phyloP scores from a whole-genome alignment of 2,797 vertebrate genomes.

The Pelobates cultripes region DNA sequence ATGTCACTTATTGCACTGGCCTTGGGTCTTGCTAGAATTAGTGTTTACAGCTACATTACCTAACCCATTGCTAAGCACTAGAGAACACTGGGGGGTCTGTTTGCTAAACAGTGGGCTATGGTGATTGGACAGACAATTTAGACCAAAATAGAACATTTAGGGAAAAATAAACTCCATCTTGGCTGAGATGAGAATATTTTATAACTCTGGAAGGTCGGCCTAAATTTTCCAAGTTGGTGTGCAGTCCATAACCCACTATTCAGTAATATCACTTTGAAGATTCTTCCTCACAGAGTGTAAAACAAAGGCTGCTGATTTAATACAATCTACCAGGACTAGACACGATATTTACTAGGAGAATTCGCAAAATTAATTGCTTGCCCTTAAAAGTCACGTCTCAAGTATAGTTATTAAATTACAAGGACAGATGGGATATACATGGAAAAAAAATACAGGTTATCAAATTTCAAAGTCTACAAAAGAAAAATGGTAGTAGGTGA shows the following conservation, averaged over 20 bases:
- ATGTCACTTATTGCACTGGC: slow-evolving; percentile 37
- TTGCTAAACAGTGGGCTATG: neutral
- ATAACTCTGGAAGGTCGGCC: no score
- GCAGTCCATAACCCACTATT: no score
- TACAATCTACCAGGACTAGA: neutral
- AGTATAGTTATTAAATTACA: neutral
- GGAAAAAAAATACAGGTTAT: neutral
- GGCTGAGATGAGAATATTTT: no score
- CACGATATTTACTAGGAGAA: neutral
- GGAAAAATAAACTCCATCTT: no score
- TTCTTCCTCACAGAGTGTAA: neutral
- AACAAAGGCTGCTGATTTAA: neutral
- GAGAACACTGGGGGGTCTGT: neutral
- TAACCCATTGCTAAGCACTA: slow-evolving; percentile 2
- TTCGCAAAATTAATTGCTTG: neutral
- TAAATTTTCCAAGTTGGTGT: no score
- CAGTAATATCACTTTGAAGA: no score
- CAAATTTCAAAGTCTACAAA: slow-evolving; percentile 7
- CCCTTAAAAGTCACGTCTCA: neutral
- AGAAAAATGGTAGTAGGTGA: no score
- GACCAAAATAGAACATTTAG: no score
- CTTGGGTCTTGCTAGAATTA: slow-evolving; percentile 13
- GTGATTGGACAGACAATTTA: neutral
- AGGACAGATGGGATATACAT: neutral
- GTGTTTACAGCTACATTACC: neutral